A percentile compares a stretch with the other conserved stretches of the same genome.
Evolutionary conservation across 2,113 vertebrate species (phyloP).

Genomic region (Tinamus guttatus): DNA sequence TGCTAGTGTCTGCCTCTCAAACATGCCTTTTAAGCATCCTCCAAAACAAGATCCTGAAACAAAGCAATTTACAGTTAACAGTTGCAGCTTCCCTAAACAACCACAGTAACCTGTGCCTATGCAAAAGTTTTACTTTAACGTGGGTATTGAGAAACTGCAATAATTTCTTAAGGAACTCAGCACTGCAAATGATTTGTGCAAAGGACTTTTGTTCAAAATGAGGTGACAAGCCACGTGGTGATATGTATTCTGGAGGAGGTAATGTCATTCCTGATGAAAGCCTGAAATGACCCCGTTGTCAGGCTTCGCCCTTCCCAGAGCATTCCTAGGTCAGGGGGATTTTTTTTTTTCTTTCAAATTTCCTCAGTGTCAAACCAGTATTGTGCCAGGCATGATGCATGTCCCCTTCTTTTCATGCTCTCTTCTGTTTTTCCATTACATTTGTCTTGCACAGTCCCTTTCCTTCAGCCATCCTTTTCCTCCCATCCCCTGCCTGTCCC

Average conservation of each 20-base stretch:
- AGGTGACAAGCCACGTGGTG: too few relatives aligned
- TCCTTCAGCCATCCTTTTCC: neutral
- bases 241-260: neutral
- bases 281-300: neutral
- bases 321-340: neutral
- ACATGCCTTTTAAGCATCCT: neutral
- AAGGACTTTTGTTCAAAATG: neutral
- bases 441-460: neutral
- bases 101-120: neutral
- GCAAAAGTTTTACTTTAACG: neutral
- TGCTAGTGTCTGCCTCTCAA: too few relatives aligned
- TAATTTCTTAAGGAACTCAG: neutral
- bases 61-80: neutral
- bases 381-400: neutral
- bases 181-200: neutral
- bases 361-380: neutral
- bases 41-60: neutral
- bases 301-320: neutral
- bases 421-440: neutral
- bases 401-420: neutral
- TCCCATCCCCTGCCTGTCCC: neutral
- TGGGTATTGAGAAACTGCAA: neutral
- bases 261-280: neutral
- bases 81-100: neutral
- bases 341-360: neutral